phyloP scores from a whole-genome alignment of 2,888 invertebrate species.

The Rhimphoctona megacephalus region DNA sequence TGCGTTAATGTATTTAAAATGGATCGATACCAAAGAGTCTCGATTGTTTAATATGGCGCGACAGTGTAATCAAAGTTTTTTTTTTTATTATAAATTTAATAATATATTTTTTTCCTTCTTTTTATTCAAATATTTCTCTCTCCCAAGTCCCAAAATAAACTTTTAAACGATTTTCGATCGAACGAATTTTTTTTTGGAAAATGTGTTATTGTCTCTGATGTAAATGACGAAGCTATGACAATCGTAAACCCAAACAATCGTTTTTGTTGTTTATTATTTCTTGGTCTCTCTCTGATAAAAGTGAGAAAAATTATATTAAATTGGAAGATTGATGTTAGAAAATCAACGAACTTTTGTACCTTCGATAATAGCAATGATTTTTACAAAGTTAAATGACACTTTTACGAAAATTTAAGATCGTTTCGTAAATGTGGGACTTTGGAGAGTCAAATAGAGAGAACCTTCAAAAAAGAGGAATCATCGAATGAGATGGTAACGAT shows the following conservation, averaged over 20 bases:
- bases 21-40: constrained; percentile 58
- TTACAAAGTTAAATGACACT: neutral
- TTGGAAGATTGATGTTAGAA: neutral
- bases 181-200: neutral
- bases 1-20: constrained; percentile 58
- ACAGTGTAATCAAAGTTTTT: constrained; percentile 56
- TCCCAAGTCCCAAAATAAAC: constrained; percentile 28
- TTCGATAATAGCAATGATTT: neutral
- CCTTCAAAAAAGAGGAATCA: neutral
- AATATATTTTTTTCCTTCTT: constrained; percentile 18
- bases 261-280: neutral
- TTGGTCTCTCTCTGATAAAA: neutral
- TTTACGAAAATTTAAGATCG: neutral
- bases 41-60: constrained; percentile 61
- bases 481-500: neutral
- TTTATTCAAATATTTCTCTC: constrained; percentile 2
- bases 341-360: neutral
- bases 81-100: constrained; percentile 46
- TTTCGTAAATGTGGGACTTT: constrained; percentile 8
- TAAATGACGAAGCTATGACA: neutral
- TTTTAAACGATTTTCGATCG: neutral
- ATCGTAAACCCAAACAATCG: neutral
- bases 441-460: constrained; percentile 6
- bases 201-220: constrained; percentile 1
- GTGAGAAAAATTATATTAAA: neutral